Evolutionary conservation across 2,797 vertebrate species (phyloP).

Genomic region (Tiaroga cobitis): DNA sequence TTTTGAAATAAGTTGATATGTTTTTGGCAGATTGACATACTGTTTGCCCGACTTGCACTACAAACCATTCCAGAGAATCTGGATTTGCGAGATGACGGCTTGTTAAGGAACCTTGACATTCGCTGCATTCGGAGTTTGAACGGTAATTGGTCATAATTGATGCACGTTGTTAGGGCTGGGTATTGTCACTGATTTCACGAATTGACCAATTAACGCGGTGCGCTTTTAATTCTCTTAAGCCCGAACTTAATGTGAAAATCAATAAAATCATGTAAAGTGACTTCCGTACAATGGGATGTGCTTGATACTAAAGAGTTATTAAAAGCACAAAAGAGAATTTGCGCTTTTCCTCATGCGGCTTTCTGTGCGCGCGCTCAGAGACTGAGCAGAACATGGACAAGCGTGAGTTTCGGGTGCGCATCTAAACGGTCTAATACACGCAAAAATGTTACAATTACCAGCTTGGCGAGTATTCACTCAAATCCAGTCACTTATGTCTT

Average conservation of each 20-base stretch:
- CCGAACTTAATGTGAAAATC: background rate
- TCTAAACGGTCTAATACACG: background rate
- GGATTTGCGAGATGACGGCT: conserved; percentile 85
- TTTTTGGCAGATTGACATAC: conserved; percentile 85
- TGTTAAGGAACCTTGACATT: conserved; percentile 86
- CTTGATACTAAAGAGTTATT: background rate
- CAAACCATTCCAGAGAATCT: conserved; percentile 87
- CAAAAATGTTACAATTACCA: background rate
- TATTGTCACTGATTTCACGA: background rate
- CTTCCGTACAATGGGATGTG: background rate
- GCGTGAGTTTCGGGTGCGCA: background rate
- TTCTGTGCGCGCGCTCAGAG: background rate
- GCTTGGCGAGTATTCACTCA: background rate
- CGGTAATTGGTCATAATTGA: conserved; percentile 67
- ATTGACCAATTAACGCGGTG: background rate
- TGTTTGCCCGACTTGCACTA: conserved; percentile 85
- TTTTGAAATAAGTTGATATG: background rate
- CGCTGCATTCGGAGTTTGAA: conserved; percentile 90
- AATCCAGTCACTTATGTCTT: background rate
- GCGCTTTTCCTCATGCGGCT: background rate
- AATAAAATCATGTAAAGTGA: background rate
- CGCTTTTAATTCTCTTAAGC: background rate
- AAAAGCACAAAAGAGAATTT: background rate
- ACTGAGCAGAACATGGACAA: background rate
- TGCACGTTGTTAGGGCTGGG: background rate